Evolutionary conservation across 2,113 vertebrate species (phyloP), one percentile per base, ranked within the genome.

Genomic region (Pogonocichla stellata): DNA sequence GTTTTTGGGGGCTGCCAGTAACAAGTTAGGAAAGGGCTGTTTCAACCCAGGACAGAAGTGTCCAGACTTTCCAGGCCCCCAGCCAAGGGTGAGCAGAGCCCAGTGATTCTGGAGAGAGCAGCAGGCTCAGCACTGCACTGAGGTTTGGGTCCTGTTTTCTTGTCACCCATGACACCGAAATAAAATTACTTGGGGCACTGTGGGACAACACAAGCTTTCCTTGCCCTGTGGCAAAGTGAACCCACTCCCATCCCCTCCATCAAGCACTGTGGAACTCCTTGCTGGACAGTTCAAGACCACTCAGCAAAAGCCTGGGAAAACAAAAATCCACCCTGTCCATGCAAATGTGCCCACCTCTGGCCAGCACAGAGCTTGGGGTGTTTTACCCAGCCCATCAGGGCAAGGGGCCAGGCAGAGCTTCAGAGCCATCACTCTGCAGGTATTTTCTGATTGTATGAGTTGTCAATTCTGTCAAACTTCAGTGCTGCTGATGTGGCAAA

Each of bases 11-110:
- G 19, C 38, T 95, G 66, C 87, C 81, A 85, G 71, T 78, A 86
- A 87, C 33, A 66, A 88, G 40, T 53, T 70, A 79, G 65, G 43
- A 93, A 90, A 88, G 57, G 85, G 34, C 26, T 86, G 25, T 79
- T 94, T 96, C 74, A 87, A 48, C 48, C 15, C 66, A 24, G 19
- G 38, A 16, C 31, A 93, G 86, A 74, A 93, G 33, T 26, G 53
- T 26, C 70, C 96, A 91, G 71, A 79, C 89, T 92, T 80, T 75
- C 65, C 2, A 5, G 93, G 88, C 64, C 38, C 31, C 29, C 6
- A 14, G 82, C 94, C 95, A 96, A 93, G 85, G 51, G 53, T 80
- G 54, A 86, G 79, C 12, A 26, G 91, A 93, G 77, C 83, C 77
- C 77, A 80, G 47, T 17, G 29, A 60, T 69, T 75, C 90, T 90